Percentiles rank a stretch among this genome's conserved stretches.
phyloP scores from a whole-genome alignment of 1,140 invertebrate genomes.

The Drosophila varians region DNA sequence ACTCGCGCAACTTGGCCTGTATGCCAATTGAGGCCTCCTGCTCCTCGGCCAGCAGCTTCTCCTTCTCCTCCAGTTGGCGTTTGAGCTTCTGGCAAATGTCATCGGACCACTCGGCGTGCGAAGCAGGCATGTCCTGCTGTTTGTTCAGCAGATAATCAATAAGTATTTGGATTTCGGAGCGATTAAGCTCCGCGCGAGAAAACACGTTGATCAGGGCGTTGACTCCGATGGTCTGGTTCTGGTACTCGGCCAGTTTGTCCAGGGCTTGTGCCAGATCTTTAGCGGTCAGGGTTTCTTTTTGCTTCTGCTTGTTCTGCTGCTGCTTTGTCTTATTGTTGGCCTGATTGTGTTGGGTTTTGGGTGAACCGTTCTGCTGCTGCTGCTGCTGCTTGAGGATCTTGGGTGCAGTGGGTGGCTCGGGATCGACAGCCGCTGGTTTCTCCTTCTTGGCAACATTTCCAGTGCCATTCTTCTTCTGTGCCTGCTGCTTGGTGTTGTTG shows the following conservation, averaged over 20 bases:
- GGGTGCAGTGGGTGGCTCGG: slow-evolving; percentile 29
- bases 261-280: slow-evolving; percentile 70
- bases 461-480: slow-evolving; percentile 80
- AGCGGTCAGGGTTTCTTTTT: slow-evolving; percentile 61
- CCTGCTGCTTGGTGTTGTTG: slow-evolving; percentile 52
- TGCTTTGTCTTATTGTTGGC: slow-evolving; percentile 63
- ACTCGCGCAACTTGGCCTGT: slow-evolving; percentile 90
- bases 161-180: slow-evolving; percentile 93
- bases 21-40: slow-evolving; percentile 88
- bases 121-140: slow-evolving; percentile 89
- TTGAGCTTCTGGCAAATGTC: slow-evolving; percentile 93
- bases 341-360: slow-evolving; percentile 70
- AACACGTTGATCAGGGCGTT: slow-evolving; percentile 89
- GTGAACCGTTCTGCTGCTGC: slow-evolving; percentile 64
- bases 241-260: slow-evolving; percentile 70
- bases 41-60: slow-evolving; percentile 89
- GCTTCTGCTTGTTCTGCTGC: slow-evolving; percentile 67
- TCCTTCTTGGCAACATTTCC: slow-evolving; percentile 77
- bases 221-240: slow-evolving; percentile 83
- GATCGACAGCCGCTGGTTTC: slow-evolving; percentile 35
- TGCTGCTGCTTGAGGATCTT: slow-evolving; percentile 83
- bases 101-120: slow-evolving; percentile 93
- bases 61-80: slow-evolving; percentile 93
- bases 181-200: slow-evolving; percentile 90
- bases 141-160: slow-evolving; percentile 95